Conservation (phyloP, 2,113 vertebrate genomes). For the Nettapus auritus region DNA sequence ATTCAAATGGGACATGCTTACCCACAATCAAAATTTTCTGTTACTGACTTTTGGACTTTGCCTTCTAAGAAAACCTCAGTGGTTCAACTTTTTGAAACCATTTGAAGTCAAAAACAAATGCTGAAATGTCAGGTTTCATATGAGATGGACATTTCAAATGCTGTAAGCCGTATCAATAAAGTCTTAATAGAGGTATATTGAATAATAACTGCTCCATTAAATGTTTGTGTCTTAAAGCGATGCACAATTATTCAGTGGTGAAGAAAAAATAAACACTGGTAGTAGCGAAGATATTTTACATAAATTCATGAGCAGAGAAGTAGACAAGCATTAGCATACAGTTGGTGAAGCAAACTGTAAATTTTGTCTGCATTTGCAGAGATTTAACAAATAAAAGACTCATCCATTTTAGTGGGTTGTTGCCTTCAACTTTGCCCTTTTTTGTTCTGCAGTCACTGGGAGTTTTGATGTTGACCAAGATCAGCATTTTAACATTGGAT, state of each 20-base stretch:
- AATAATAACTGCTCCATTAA: neutral
- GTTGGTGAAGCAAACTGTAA: constrained; percentile 21
- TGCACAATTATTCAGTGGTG: neutral
- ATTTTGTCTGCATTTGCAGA: constrained; percentile 18
- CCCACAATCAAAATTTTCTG: neutral
- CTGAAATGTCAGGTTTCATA: neutral
- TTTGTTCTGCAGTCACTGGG: neutral
- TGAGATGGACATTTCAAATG: neutral
- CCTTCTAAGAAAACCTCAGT: neutral
- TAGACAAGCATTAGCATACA: neutral
- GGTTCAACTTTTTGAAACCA: neutral
- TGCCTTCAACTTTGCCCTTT: neutral
- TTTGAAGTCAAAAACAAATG: neutral
- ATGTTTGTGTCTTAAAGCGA: neutral
- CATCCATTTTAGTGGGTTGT: neutral
- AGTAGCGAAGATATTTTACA: neutral
- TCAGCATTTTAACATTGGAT: neutral
- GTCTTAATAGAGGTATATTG: neutral
- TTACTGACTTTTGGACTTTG: neutral
- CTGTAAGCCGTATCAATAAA: neutral
- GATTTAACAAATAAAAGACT: constrained; percentile 26
- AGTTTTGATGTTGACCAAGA: neutral
- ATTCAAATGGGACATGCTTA: neutral
- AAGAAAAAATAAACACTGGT: neutral
- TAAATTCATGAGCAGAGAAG: constrained; percentile 21